Evolutionary conservation across 2,113 vertebrate species (phyloP).

Genomic region (Progne subis): DNA sequence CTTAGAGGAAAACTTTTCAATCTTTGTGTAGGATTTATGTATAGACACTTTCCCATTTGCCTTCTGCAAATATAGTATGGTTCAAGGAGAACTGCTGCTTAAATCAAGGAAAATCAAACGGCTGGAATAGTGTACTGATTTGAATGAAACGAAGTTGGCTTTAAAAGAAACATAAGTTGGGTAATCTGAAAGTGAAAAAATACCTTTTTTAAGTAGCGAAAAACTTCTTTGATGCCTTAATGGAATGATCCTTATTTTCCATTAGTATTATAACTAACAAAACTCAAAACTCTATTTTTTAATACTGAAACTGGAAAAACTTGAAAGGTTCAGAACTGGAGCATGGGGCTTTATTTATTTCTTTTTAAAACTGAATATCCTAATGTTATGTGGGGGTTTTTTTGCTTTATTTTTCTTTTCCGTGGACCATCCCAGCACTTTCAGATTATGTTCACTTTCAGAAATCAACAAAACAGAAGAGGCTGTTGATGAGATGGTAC

Average conservation of each 20-base stretch:
- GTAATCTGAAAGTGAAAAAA: background rate
- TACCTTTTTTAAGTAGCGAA: background rate
- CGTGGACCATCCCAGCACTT: background rate
- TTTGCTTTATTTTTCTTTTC: background rate
- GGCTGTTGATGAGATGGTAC: background rate
- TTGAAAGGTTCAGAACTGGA: background rate
- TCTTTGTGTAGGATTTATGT: background rate
- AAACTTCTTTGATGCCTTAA: background rate
- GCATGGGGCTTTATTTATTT: fast-evolving
- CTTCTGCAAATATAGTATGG: background rate
- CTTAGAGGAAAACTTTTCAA: background rate
- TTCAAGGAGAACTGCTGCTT: background rate
- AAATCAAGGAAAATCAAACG: background rate
- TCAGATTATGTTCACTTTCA: background rate
- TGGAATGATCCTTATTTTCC: background rate
- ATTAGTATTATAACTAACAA: background rate
- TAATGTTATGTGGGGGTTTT: fast-evolving
- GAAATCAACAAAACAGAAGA: background rate
- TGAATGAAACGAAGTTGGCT: background rate
- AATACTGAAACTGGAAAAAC: background rate
- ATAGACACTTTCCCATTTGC: background rate
- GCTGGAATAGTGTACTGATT: background rate
- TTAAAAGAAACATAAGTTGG: background rate
- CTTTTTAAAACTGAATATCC: background rate
- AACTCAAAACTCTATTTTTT: background rate